phyloP scores from a whole-genome alignment of 2,113 vertebrate species.

The Sylvilagus bachmani region DNA sequence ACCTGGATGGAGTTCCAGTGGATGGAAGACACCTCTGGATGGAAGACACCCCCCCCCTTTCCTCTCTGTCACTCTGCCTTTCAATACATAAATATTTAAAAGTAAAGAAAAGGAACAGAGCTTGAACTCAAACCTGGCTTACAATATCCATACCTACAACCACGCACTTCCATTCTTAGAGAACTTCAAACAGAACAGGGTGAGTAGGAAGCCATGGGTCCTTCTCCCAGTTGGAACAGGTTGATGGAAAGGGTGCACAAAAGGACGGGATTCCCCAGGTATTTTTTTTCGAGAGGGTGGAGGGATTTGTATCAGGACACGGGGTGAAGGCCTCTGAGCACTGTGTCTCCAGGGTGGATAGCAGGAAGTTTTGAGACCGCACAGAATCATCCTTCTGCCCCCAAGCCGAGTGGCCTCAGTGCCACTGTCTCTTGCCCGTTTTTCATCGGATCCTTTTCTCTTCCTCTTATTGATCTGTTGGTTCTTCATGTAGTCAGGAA shows the following conservation, averaged over 20 bases:
- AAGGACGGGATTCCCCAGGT: no score
- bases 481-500: background rate
- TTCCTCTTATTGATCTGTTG: background rate
- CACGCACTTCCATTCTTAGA: background rate
- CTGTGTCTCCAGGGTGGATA: background rate
- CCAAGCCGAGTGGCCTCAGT: background rate
- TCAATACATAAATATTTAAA: no score
- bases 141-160: no score
- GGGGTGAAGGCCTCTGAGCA: background rate
- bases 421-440: background rate
- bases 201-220: background rate
- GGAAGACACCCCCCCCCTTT: no score
- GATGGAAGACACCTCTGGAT: no score
- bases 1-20: no score
- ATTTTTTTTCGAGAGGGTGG: background rate
- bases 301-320: background rate
- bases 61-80: no score
- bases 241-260: background rate
- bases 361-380: background rate
- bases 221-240: background rate
- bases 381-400: background rate
- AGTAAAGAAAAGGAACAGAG: background rate
- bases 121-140: background rate
- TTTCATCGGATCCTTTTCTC: background rate
- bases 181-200: background rate